phyloP scores from a whole-genome alignment of 2,888 invertebrate species.

The Chrysolina haemoptera region DNA sequence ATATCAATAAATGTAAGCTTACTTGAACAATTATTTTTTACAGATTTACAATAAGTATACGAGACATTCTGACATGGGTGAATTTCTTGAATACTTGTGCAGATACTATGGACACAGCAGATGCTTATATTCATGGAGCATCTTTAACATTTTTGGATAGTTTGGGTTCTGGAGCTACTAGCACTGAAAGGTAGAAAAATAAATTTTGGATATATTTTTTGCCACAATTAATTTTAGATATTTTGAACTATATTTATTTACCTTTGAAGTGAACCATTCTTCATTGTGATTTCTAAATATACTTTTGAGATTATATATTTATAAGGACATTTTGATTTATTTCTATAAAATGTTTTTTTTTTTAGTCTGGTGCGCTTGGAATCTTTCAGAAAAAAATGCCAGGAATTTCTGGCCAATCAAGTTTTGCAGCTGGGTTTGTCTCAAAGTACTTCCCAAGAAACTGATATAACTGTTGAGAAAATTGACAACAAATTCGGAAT shows the following conservation, averaged over 20 bases:
- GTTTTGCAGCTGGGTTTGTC: conserved; percentile 62
- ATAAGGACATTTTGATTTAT: too few relatives aligned
- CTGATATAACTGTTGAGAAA: conserved; percentile 62
- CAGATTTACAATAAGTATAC: conserved; percentile 88
- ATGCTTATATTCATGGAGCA: conserved; percentile 91
- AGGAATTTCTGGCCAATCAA: conserved; percentile 74
- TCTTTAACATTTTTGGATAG: conserved; percentile 93
- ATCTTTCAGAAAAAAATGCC: conserved; percentile 70
- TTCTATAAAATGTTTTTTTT: conserved; percentile 27
- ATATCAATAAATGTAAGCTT: too few relatives aligned
- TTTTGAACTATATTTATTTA: too few relatives aligned
- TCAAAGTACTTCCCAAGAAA: conserved; percentile 37
- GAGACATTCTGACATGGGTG: conserved; percentile 95
- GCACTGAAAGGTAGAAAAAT: conserved; percentile 74
- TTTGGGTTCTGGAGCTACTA: conserved; percentile 87
- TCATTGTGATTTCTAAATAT: too few relatives aligned
- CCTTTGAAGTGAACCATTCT: too few relatives aligned
- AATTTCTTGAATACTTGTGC: conserved; percentile 84
- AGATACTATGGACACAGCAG: conserved; percentile 69
- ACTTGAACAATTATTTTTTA: conserved; percentile 59
- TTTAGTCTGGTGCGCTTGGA: conserved; percentile 65
- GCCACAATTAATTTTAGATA: neutral
- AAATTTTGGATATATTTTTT: neutral
- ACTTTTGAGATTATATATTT: too few relatives aligned
- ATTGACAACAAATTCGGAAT: conserved; percentile 77